These are phyloP conservation scores for Melopsittacus undulatus DNA, from an alignment of 2,797 vertebrate species.

Conservation along the genomic window DNA sequence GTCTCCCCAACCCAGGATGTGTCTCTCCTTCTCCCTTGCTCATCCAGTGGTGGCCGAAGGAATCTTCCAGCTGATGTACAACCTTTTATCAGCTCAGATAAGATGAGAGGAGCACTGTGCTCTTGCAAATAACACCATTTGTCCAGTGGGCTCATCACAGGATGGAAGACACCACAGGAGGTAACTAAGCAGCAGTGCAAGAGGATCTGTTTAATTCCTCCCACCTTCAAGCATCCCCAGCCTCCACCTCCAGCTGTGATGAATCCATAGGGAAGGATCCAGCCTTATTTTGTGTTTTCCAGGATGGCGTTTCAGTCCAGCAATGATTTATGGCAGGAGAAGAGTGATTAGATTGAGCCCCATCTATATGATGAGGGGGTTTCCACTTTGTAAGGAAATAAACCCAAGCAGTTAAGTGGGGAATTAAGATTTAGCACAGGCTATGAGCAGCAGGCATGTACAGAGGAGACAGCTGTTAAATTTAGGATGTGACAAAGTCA, in stretches of 20 bases:
- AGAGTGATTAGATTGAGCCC: background rate
- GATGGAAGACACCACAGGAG: background rate
- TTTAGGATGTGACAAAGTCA: conserved; percentile 29
- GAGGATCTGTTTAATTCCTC: background rate
- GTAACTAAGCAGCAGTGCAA: background rate
- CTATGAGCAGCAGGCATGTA: background rate
- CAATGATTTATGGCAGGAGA: background rate
- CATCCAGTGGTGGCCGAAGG: background rate
- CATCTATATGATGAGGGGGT: background rate
- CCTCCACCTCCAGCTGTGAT: background rate
- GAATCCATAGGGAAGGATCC: background rate
- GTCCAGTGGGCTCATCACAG: accelerated
- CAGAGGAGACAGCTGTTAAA: conserved; percentile 50
- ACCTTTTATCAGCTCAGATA: background rate
- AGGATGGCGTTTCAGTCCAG: accelerated
- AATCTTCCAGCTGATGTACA: background rate
- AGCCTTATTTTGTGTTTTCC: background rate
- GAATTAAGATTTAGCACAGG: conserved; percentile 28
- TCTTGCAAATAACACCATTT: background rate
- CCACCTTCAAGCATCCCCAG: background rate
- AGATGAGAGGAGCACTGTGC: background rate
- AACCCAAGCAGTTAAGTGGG: conserved; percentile 38
- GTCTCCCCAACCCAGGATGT: accelerated
- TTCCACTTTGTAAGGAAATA: background rate
- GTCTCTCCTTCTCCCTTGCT: background rate